Percentiles rank a stretch among this genome's conserved stretches.
Conservation (phyloP, 2,888 invertebrate genomes). For the Cyaniris semiargus region DNA sequence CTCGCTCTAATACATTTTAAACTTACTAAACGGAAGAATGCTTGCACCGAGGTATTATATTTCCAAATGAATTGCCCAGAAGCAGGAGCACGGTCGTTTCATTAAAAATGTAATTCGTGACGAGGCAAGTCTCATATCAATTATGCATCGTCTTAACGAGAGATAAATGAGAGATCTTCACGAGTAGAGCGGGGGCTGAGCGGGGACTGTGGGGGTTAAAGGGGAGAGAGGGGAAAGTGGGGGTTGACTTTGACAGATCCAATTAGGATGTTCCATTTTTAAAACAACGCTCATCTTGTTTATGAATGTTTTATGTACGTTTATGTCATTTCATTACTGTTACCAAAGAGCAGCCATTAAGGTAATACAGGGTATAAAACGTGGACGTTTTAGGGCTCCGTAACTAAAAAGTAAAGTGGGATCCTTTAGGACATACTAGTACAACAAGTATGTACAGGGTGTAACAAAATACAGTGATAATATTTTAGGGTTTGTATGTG, state of each 20-base stretch:
- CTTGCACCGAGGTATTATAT: neutral
- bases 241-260: slow-evolving; percentile 40
- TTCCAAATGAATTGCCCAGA: neutral
- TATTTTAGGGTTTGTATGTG: too few species aligned
- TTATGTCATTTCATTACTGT: slow-evolving; percentile 27
- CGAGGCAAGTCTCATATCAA: slow-evolving; percentile 39
- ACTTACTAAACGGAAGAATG: slow-evolving; percentile 3
- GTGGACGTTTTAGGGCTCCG: neutral
- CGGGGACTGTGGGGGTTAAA: neutral
- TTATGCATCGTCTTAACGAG: slow-evolving; percentile 44
- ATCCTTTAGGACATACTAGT: too few species aligned
- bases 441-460: neutral
- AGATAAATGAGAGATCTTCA: slow-evolving; percentile 41
- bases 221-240: neutral
- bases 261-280: slow-evolving; percentile 39
- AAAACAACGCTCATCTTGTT: slow-evolving; percentile 34
- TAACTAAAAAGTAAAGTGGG: too few species aligned
- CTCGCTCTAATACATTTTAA: neutral
- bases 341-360: neutral
- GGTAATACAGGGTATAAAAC: neutral
- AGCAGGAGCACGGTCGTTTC: slow-evolving; percentile 2
- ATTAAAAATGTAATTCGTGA: slow-evolving; percentile 28
- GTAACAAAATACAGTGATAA: too few species aligned
- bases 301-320: slow-evolving; percentile 30
- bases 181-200: slow-evolving; percentile 27